Percentiles rank a stretch among this genome's conserved stretches.
phyloP scores from a whole-genome alignment of 2,888 invertebrate species.

The Terebella lapidaria region DNA sequence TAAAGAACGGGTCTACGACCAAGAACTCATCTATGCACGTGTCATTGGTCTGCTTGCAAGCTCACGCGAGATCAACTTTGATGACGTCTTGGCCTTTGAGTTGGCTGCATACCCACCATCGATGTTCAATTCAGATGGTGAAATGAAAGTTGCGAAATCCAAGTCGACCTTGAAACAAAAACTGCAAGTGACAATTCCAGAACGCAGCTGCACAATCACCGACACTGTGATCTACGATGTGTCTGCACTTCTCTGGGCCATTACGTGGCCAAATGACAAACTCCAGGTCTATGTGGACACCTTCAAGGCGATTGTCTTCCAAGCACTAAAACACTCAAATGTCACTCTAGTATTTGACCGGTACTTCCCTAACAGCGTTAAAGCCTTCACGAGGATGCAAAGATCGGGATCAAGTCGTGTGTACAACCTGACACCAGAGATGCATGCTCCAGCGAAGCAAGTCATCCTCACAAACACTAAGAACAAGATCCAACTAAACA shows the following conservation, averaged over 20 bases:
- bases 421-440: conserved; percentile 4
- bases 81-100: conserved; percentile 12
- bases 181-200: conserved; percentile 9
- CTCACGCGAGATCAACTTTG: conserved; percentile 6
- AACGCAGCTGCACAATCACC: conserved; percentile 1
- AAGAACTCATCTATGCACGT: conserved; percentile 10
- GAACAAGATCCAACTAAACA: conserved; percentile 8
- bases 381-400: conserved; percentile 1
- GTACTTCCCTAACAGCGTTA: not conserved
- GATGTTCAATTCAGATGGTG: conserved; percentile 13
- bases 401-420: conserved; percentile 6
- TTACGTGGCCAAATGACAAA: conserved; percentile 7
- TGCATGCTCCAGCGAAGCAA: conserved; percentile 4
- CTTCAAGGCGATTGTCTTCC: not conserved
- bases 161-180: conserved; percentile 7
- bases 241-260: conserved; percentile 8
- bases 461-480: conserved; percentile 6
- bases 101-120: conserved; percentile 15
- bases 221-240: conserved; percentile 9
- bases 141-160: conserved; percentile 4
- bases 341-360: conserved; percentile 7
- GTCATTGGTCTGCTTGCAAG: conserved; percentile 11
- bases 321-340: conserved; percentile 5
- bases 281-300: conserved; percentile 8
- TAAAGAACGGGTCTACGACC: conserved; percentile 5